These are phyloP conservation scores for Dascyllus trimaculatus DNA, from an alignment of 2,113 vertebrate species.

Conservation along the genomic window DNA sequence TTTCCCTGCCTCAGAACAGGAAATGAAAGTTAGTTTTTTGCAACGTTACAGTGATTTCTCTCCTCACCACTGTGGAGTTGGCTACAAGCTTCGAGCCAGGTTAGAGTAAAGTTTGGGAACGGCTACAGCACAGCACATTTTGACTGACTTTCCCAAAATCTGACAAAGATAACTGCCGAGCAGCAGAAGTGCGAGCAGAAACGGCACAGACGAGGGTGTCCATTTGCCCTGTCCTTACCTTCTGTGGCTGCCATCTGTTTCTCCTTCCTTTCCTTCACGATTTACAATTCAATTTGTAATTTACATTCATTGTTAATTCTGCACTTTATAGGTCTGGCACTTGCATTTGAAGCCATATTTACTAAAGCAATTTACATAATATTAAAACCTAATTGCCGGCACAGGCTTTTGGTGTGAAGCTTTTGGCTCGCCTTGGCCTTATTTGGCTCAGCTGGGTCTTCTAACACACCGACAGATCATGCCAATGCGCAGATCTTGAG, in stretches of 20 bases:
- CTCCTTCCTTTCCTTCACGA: conserved; percentile 45
- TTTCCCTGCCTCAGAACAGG: too few species aligned
- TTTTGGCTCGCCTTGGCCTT: conserved; percentile 38
- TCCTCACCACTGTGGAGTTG: too few species aligned
- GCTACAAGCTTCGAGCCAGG: too few species aligned
- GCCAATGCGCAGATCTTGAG: conserved; percentile 63
- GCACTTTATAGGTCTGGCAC: conserved; percentile 40
- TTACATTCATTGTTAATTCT: conserved; percentile 67
- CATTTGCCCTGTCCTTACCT: conserved; percentile 67
- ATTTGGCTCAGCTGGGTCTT: conserved; percentile 55
- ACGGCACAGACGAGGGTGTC: conserved; percentile 46
- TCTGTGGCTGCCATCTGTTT: conserved; percentile 81
- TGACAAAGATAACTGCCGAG: conserved; percentile 32
- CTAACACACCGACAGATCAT: conserved; percentile 13
- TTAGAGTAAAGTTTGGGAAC: neutral
- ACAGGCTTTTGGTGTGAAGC: conserved; percentile 35
- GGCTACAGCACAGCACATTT: neutral
- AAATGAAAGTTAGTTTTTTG: too few species aligned
- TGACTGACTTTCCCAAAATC: conserved; percentile 11
- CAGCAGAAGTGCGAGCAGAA: conserved; percentile 33
- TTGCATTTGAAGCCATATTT: conserved; percentile 54
- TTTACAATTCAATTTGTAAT: conserved; percentile 73
- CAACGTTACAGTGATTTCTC: too few species aligned
- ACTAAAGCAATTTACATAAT: conserved; percentile 62
- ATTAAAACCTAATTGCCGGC: conserved; percentile 52